A percentile compares a stretch with the other conserved stretches of the same genome.
Conservation (phyloP, 1,140 invertebrate species). For the Teleopsis dalmanni region DNA sequence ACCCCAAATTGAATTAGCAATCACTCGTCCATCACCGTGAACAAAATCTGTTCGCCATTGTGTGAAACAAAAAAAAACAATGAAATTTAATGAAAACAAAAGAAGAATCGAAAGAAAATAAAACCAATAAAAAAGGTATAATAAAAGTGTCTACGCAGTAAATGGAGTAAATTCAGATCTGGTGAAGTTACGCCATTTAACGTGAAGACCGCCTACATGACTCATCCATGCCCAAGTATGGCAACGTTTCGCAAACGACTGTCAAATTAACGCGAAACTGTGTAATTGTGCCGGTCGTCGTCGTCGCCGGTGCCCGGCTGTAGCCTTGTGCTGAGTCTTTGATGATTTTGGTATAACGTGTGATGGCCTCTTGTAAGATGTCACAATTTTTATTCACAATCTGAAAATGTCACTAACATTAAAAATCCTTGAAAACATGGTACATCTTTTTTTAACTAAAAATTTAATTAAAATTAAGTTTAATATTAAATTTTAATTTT, state of each 20-base stretch:
- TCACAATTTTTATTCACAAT: conserved; percentile 24
- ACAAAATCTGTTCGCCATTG: conserved; percentile 23
- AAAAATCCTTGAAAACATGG: too few relatives aligned
- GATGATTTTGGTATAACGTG: conserved; percentile 31
- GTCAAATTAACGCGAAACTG: conserved; percentile 49
- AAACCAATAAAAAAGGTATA: too few relatives aligned
- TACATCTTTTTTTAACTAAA: too few relatives aligned
- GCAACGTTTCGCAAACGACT: conserved; percentile 51
- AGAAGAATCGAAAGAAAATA: conserved; percentile 36
- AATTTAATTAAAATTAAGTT: not conserved
- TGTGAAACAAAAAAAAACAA: conserved; percentile 25
- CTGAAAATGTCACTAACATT: too few relatives aligned
- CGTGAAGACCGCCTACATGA: conserved; percentile 58
- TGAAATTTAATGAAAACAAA: conserved; percentile 31
- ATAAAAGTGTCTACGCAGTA: too few relatives aligned
- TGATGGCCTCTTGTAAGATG: conserved; percentile 34
- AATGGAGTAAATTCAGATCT: too few relatives aligned
- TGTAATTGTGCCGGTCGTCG: conserved; percentile 6
- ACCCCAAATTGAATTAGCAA: conserved; percentile 61
- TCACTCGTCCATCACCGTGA: conserved; percentile 11
- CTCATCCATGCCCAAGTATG: conserved; percentile 62
- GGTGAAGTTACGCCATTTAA: too few relatives aligned
- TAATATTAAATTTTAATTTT: not conserved
- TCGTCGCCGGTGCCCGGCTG: conserved; percentile 1
- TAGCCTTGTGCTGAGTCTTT: conserved; percentile 5